Evolutionary conservation across 2,888 invertebrate species (phyloP).

Genomic region (Anaspis maculata): DNA sequence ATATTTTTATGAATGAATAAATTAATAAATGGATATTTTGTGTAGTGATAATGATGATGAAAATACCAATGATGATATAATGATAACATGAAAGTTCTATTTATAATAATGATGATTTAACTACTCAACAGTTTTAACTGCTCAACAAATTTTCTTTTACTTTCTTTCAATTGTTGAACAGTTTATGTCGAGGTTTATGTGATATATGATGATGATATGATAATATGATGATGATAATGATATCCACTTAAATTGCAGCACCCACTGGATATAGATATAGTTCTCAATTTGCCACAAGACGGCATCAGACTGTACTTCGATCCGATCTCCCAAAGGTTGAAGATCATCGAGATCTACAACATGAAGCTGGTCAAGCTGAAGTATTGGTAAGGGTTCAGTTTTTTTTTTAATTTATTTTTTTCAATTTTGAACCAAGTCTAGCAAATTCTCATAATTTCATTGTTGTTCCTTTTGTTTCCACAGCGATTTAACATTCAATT

Average conservation of each 20-base stretch:
- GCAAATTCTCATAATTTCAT: slow-evolving; percentile 2
- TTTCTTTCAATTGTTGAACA: no score
- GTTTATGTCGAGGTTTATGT: no score
- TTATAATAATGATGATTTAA: no score
- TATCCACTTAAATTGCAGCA: slow-evolving; percentile 61
- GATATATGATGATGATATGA: no score
- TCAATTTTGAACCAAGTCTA: no score
- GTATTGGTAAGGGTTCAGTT: slow-evolving; percentile 68
- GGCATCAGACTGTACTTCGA: slow-evolving; percentile 96
- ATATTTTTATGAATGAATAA: no score
- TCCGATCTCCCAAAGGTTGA: slow-evolving; percentile 86
- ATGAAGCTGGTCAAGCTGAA: slow-evolving; percentile 95
- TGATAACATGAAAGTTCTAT: no score
- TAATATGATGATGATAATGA: slow-evolving; percentile 2
- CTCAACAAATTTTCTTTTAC: slow-evolving; percentile 4
- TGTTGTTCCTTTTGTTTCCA: slow-evolving; percentile 3
- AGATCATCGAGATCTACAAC: slow-evolving; percentile 96
- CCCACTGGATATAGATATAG: slow-evolving; percentile 90
- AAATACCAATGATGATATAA: no score
- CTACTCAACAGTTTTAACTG: no score
- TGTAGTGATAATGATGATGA: no score
- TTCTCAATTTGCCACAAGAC: slow-evolving; percentile 93
- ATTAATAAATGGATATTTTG: no score
- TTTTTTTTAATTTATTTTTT: slow-evolving; percentile 2
- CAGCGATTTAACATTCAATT: slow-evolving; percentile 79